Evolutionary conservation across 2,113 vertebrate species (phyloP).

Genomic region (Plecotus auritus): DNA sequence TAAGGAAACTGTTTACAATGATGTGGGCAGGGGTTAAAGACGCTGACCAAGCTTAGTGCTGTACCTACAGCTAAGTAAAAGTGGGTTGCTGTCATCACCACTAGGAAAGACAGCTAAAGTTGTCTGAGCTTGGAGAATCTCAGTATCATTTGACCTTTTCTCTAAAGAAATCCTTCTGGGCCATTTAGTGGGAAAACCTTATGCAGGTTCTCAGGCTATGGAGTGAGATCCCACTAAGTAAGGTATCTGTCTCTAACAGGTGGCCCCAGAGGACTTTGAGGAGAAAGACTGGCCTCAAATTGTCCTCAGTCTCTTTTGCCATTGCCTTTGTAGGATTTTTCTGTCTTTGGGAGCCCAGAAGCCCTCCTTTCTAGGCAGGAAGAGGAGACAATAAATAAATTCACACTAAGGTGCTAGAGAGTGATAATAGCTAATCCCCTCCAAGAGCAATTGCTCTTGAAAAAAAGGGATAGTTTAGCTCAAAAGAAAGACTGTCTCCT

Average conservation of each 20-base stretch:
- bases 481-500: constrained; percentile 34
- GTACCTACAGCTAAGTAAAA: neutral
- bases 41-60: neutral
- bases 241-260: neutral
- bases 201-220: neutral
- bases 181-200: neutral
- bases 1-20: neutral
- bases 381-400: constrained; percentile 55
- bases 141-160: neutral
- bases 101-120: neutral
- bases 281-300: neutral
- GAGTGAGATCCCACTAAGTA: neutral
- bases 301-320: neutral
- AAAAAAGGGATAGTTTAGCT: constrained; percentile 15
- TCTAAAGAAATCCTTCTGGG: neutral
- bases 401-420: constrained; percentile 51
- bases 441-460: constrained; percentile 50
- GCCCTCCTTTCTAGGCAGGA: constrained; percentile 51
- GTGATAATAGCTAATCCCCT: constrained; percentile 66
- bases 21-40: neutral
- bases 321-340: constrained; percentile 18
- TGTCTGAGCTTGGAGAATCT: neutral
- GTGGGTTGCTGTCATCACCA: neutral
- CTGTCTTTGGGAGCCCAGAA: constrained; percentile 9
- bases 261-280: neutral